Base-by-base conservation (phyloP, 2,888 invertebrate genomes). In the Tipula helvola region DNA sequence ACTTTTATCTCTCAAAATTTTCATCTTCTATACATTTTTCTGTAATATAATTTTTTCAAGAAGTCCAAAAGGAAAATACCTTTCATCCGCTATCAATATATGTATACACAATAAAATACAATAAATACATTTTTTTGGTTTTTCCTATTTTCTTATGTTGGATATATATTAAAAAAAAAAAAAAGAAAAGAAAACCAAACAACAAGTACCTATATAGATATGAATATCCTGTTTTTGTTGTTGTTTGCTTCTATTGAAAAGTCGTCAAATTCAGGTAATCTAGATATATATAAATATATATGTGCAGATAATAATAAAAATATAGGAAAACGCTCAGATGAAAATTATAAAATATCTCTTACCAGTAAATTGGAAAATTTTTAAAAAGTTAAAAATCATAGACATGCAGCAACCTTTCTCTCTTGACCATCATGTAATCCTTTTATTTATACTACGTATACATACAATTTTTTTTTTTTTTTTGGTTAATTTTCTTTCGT, bases 231-330 rank as follows among this genome's bases (percentile, higher is more conserved):
- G 3, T 13, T 52, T 57, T 57, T 39, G 16, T 52, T 52, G n/a
- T 28, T 71, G 28, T 71, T 71, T 18, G 28, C 71, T 71, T 5
- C 52, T 52, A 71, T 28, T 71, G 71, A 71, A 71, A 28, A 71
- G 71, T 71, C 71, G 71, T 71, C 71, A 71, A 71, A 71, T 71
- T 71, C 71, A 71, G 71, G 71, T 71, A 71, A 71, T 71, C 71
- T 71, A 71, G 28, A 71, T 10, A 71, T 28, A 28, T 28, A 16
- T 5, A 57, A 28, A 2, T 71, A 71, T 71, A 71, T 28, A 12
- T 71, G 10, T 28, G 71, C n/a, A 71, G 71, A 71, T 71, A 71
- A 71, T 71, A 71, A 71, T 71, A 71, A 71, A 71, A 71, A 71
- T 71, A 28, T 71, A 71, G 71, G 28, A 71, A 71, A 71, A 71